Evolutionary conservation across 2,113 vertebrate genomes (phyloP), one percentile per base, ranked within the genome.

Genomic region (Calyptommatus sinebrachiatus): DNA sequence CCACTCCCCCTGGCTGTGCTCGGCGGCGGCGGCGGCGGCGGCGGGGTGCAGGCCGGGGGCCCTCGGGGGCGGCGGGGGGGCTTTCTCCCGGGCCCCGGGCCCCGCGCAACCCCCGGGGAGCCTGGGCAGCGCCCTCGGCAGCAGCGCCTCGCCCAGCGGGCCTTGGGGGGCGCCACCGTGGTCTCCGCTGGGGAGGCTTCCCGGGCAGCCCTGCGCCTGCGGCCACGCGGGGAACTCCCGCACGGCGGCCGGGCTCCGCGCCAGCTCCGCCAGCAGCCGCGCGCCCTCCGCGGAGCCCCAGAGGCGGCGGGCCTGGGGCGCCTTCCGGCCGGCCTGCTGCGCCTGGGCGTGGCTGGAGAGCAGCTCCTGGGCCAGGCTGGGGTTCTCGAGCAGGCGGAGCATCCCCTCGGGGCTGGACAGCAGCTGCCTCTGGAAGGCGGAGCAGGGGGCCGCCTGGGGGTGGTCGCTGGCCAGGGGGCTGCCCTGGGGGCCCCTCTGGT

Each of bases 171-270:
- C 53, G 1, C n/a, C 10, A 31, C 62, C 95, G 81, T 96, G 96
- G 87, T 97, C 97, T 45, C 97, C 96, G 1, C 96, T 96, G 0
- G 97, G 96, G 85, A 97, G 96, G 91, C 97, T 97, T 85, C 97
- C 96, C 77, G 97, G 92, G 89, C 97, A 97, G 84, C 96, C 96
- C 69, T 97, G 91, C 0, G 96, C 96, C 31, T 96, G 93, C 83
- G 97, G 97, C 89, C 96, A 97, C 45, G 96, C 94, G 95, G 97
- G 96, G 96, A 98, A 97, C 87, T 98, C 97, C 89, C 97, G 96
- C 97, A 98, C 97, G 92, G 97, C 96, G 61, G 97, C 96, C 0
- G 97, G 97, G 88, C 97, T 97, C 77, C 95, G 92, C 20, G 97
- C 94, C 31, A 97, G 94, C 91, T 97, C 96, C 93, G 97, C 94